phyloP scores from a whole-genome alignment of 2,888 invertebrate species.

The Taphrorychus bicolor region DNA sequence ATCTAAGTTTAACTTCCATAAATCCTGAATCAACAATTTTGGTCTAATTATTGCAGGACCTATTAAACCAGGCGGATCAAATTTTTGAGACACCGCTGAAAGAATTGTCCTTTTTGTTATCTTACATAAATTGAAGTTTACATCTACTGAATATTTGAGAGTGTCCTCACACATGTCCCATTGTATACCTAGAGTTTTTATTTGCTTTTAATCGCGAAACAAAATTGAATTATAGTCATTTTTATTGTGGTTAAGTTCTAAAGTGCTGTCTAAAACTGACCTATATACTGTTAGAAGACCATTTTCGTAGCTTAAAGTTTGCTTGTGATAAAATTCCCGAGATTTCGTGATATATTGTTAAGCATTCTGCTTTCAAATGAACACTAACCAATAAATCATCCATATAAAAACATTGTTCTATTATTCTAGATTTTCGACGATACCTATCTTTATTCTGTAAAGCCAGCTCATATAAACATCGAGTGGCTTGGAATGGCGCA shows the following conservation, averaged over 20 bases:
- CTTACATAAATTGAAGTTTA: background rate
- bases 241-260: background rate
- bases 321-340: conserved; percentile 2
- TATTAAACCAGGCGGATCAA: conserved; percentile 15
- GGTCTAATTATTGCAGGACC: conserved; percentile 11
- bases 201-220: conserved; percentile 5
- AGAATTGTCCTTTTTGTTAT: conserved; percentile 15
- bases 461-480: conserved; percentile 9
- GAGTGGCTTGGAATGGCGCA: conserved; percentile 14
- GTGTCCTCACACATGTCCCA: conserved; percentile 1
- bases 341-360: background rate
- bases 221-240: conserved; percentile 12
- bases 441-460: background rate
- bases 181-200: conserved; percentile 19
- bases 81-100: conserved; percentile 13
- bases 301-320: conserved; percentile 30
- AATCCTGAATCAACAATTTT: conserved; percentile 11
- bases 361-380: conserved; percentile 2
- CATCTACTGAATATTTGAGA: background rate
- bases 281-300: conserved; percentile 33
- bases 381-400: conserved; percentile 34
- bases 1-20: conserved; percentile 12
- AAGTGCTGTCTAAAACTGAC: background rate
- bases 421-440: background rate
- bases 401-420: conserved; percentile 25